phyloP scores from a whole-genome alignment of 2,888 invertebrate species.

The Gymnosoma rotundatum region DNA sequence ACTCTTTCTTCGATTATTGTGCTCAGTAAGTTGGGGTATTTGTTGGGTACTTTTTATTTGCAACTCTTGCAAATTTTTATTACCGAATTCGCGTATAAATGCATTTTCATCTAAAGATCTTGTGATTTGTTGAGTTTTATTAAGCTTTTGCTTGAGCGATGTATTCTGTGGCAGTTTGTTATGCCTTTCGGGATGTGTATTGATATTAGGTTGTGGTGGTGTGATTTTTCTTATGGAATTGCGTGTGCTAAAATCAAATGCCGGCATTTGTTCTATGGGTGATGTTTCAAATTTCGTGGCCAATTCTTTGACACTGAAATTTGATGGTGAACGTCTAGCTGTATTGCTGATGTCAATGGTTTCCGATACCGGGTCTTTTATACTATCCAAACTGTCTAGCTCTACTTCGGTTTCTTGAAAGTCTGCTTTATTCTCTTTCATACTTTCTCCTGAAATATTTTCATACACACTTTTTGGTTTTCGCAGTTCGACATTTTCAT shows the following conservation, averaged over 20 bases:
- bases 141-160: slow-evolving; percentile 81
- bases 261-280: slow-evolving; percentile 84
- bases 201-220: slow-evolving; percentile 54
- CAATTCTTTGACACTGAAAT: slow-evolving; percentile 85
- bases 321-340: slow-evolving; percentile 80
- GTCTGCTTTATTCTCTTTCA: slow-evolving; percentile 73
- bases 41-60: slow-evolving; percentile 77
- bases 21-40: slow-evolving; percentile 75
- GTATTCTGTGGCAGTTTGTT: slow-evolving; percentile 32
- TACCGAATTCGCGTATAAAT: slow-evolving; percentile 87
- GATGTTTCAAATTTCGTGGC: slow-evolving; percentile 86
- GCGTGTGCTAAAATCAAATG: slow-evolving; percentile 83
- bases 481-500: slow-evolving; percentile 82
- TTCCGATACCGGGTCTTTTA: slow-evolving; percentile 72
- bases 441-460: slow-evolving; percentile 79
- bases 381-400: slow-evolving; percentile 78
- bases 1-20: slow-evolving; percentile 83
- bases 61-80: slow-evolving; percentile 79
- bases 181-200: slow-evolving; percentile 61
- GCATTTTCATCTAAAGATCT: slow-evolving; percentile 89
- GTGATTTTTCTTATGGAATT: slow-evolving; percentile 69
- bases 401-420: slow-evolving; percentile 71
- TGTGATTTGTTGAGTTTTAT: slow-evolving; percentile 85
- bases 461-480: slow-evolving; percentile 80
- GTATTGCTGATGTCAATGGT: slow-evolving; percentile 69